Evolutionary conservation across 2,113 vertebrate genomes (phyloP).

Genomic region (Jaculus jaculus): DNA sequence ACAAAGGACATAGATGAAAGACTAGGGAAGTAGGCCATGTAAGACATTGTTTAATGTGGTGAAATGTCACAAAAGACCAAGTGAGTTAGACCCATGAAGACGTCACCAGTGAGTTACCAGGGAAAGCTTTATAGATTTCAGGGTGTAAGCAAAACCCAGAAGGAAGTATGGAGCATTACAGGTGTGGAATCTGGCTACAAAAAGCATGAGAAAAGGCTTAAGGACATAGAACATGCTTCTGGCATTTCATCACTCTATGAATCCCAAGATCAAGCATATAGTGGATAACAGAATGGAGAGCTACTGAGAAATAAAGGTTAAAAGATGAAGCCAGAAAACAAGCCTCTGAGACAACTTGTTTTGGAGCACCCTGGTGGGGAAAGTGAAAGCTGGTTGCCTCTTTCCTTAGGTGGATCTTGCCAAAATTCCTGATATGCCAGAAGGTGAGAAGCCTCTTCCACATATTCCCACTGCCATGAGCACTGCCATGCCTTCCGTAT

Average conservation of each 20-base stretch:
- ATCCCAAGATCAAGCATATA: fast-evolving
- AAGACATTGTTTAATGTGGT: background rate
- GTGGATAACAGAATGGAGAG: background rate
- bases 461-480: too few species aligned
- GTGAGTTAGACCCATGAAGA: background rate
- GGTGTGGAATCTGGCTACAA: background rate
- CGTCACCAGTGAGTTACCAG: background rate
- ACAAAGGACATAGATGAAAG: background rate
- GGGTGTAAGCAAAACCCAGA: background rate
- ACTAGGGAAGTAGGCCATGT: background rate
- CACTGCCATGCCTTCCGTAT: too few species aligned
- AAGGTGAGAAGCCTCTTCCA: too few species aligned
- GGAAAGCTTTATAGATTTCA: background rate
- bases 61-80: background rate
- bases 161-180: background rate
- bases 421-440: too few species aligned
- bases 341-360: background rate
- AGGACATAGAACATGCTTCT: background rate
- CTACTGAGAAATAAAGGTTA: background rate
- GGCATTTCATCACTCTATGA: too few species aligned
- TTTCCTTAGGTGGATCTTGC: too few species aligned
- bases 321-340: background rate
- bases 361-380: background rate
- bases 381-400: too few species aligned
- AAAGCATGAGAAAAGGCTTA: background rate